These are phyloP conservation scores for Calycopis cecrops DNA, from an alignment of 1,140 invertebrate species.

Conservation along the genomic window DNA sequence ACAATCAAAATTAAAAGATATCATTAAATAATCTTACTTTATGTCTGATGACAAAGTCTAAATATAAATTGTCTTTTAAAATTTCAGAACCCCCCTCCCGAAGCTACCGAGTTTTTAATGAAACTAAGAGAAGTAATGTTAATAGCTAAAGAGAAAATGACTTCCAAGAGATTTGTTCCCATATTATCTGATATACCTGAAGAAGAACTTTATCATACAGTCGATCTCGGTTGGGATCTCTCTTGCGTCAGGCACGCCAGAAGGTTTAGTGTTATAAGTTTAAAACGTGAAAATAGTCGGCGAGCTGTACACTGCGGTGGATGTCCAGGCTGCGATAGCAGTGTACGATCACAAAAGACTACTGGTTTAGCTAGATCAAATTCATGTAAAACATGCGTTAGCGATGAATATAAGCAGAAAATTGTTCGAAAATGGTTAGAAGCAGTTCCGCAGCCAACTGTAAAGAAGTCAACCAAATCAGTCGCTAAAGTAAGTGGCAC, in stretches of 20 bases:
- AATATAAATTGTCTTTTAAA: background rate
- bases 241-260: conserved; percentile 58
- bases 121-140: conserved; percentile 92
- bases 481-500: conserved; percentile 66
- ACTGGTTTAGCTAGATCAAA: conserved; percentile 55
- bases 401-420: conserved; percentile 73
- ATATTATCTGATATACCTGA: conserved; percentile 87
- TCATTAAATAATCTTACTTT: too few species aligned
- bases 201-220: conserved; percentile 77
- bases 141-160: conserved; percentile 91
- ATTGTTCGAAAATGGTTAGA: conserved; percentile 83
- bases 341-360: conserved; percentile 45
- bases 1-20: too few species aligned
- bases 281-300: conserved; percentile 76
- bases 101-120: conserved; percentile 88
- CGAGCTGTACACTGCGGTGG: conserved; percentile 75
- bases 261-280: conserved; percentile 65
- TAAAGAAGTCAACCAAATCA: conserved; percentile 47
- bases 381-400: conserved; percentile 73
- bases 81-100: conserved; percentile 87
- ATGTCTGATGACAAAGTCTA: too few species aligned
- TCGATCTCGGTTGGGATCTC: conserved; percentile 68
- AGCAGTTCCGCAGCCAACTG: conserved; percentile 77
- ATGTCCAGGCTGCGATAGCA: conserved; percentile 79
- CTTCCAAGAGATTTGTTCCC: conserved; percentile 88